A percentile compares a stretch with the other conserved stretches of the same genome.
Evolutionary conservation across 2,113 vertebrate genomes (phyloP).

Genomic region (Xiphophorus couchianus): DNA sequence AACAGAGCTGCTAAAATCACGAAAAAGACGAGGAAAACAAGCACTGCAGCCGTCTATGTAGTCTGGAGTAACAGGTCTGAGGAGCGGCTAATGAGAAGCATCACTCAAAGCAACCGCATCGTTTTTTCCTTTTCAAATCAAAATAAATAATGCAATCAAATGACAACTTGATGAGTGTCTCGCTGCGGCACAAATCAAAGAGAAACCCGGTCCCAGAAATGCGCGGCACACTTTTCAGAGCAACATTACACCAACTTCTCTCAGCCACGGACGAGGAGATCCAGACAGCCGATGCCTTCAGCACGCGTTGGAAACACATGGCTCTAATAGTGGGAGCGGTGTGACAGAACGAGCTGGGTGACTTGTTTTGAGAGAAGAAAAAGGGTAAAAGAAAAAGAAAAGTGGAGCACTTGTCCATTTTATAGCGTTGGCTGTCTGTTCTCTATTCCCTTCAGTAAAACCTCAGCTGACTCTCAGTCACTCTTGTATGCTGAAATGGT

Average conservation of each 20-base stretch:
- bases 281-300: slow-evolving; percentile 4
- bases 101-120: slow-evolving; percentile 28
- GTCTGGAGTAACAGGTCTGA: slow-evolving; percentile 11
- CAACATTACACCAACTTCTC: slow-evolving; percentile 27
- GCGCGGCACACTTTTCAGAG: slow-evolving; percentile 2
- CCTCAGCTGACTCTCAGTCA: slow-evolving; percentile 6
- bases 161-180: slow-evolving; percentile 44
- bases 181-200: slow-evolving; percentile 37
- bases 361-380: slow-evolving; percentile 8
- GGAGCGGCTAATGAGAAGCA: slow-evolving; percentile 45
- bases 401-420: background rate
- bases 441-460: slow-evolving; percentile 8
- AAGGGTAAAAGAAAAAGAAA: background rate
- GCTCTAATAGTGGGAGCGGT: background rate
- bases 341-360: slow-evolving; percentile 10
- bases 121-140: slow-evolving; percentile 19
- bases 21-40: slow-evolving; percentile 23
- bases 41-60: background rate
- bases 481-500: slow-evolving; percentile 11
- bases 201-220: slow-evolving; percentile 1
- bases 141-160: slow-evolving; percentile 54
- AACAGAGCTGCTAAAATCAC: background rate
- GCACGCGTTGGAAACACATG: slow-evolving; percentile 1
- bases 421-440: slow-evolving; percentile 13
- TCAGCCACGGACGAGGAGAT: background rate